phyloP scores from a whole-genome alignment of 2,888 invertebrate species.

The Globia sparganii region DNA sequence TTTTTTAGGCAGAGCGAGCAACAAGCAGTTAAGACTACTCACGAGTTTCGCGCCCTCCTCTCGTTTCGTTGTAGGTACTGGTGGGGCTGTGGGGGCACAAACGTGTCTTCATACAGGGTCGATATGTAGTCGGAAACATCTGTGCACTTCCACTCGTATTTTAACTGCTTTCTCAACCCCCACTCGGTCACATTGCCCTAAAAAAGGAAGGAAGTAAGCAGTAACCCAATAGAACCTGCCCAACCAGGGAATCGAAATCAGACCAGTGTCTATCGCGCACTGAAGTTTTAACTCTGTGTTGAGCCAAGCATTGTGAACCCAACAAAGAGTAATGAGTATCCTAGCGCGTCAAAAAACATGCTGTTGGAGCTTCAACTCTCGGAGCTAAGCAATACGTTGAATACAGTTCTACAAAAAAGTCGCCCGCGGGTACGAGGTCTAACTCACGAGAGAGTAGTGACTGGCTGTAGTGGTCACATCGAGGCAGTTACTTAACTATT shows the following conservation, averaged over 20 bases:
- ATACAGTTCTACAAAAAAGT: background rate
- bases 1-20: background rate
- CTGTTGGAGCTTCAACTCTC: background rate
- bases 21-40: constrained; percentile 59
- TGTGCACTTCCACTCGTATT: constrained; percentile 87
- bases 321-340: background rate
- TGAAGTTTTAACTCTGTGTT: background rate
- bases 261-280: background rate
- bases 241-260: background rate
- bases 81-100: constrained; percentile 78
- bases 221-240: background rate
- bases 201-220: background rate
- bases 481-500: no score
- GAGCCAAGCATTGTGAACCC: background rate
- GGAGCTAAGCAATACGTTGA: background rate
- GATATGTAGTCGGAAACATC: constrained; percentile 84
- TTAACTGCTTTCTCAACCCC: constrained; percentile 82
- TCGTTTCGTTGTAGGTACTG: constrained; percentile 81
- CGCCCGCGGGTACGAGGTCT: background rate
- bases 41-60: constrained; percentile 82
- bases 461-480: background rate
- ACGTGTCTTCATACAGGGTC: constrained; percentile 83
- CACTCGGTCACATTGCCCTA: constrained; percentile 88
- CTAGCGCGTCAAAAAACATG: background rate
- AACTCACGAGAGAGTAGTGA: background rate